Conservation (phyloP, 1,140 invertebrate species). For the Ceratoteleas bidentatus region DNA sequence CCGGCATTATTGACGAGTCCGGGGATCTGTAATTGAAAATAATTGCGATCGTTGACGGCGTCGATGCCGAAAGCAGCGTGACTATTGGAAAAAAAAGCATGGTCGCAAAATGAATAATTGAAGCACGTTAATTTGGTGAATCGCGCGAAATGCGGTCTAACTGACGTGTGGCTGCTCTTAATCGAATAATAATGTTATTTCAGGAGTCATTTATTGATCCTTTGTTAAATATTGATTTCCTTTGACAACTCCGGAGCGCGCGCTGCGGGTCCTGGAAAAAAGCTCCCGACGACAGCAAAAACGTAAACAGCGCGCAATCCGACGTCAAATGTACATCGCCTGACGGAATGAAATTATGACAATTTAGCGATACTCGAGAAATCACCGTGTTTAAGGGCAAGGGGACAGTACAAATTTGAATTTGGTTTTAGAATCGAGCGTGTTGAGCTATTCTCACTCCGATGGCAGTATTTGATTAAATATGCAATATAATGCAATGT, state of each 20-base stretch:
- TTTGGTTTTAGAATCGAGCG: no score
- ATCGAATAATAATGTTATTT: conserved; percentile 68
- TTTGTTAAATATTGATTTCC: conserved; percentile 65
- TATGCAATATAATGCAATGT: no score
- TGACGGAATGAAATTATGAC: no score
- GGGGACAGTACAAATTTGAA: no score
- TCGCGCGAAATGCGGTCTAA: conserved; percentile 59
- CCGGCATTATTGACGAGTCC: no score
- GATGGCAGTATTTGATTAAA: no score
- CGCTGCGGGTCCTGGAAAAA: conserved; percentile 23
- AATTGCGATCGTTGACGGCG: no score
- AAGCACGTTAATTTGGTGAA: conserved; percentile 59
- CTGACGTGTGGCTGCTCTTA: conserved; percentile 63
- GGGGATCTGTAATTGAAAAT: no score
- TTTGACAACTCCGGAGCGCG: conserved; percentile 45
- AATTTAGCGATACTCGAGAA: no score
- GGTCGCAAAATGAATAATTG: conserved; percentile 61
- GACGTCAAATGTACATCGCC: not conserved
- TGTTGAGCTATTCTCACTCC: no score
- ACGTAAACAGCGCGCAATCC: conserved; percentile 9
- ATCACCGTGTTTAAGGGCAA: no score
- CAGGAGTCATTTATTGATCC: conserved; percentile 65
- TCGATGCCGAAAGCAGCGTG: no score
- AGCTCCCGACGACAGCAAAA: conserved; percentile 5
- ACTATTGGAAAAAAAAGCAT: conserved; percentile 46